phyloP scores from a whole-genome alignment of 1,140 invertebrate genomes.

The Limonius californicus region DNA sequence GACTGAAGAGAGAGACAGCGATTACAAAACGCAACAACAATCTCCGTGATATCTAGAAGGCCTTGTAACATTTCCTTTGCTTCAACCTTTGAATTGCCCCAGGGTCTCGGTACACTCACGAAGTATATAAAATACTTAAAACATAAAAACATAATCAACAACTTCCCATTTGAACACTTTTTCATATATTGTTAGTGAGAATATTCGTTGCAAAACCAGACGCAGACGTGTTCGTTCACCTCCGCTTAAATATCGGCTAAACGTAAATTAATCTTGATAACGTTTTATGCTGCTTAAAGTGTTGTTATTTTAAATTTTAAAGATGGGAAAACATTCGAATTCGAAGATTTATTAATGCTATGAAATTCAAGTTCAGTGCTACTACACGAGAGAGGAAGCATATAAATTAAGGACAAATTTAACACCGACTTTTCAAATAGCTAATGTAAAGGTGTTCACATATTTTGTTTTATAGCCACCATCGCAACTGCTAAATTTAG shows the following conservation, averaged over 20 bases:
- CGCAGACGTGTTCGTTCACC: too few relatives aligned
- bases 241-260: too few relatives aligned
- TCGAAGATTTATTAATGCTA: neutral
- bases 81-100: slow-evolving; percentile 23
- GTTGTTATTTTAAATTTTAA: neutral
- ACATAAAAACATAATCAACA: neutral
- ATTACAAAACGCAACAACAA: slow-evolving; percentile 26
- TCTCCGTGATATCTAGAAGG: slow-evolving; percentile 27
- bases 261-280: too few relatives aligned
- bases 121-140: neutral
- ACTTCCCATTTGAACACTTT: too few relatives aligned
- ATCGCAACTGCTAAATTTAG: too few relatives aligned
- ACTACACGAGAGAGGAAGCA: neutral
- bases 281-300: too few relatives aligned
- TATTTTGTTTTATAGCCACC: too few relatives aligned
- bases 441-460: too few relatives aligned
- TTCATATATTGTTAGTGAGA: too few relatives aligned
- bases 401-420: too few relatives aligned
- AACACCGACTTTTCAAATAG: too few relatives aligned
- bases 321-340: neutral
- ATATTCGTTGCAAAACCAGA: too few relatives aligned
- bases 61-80: slow-evolving; percentile 27
- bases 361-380: neutral
- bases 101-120: slow-evolving; percentile 12
- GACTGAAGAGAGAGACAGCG: slow-evolving; percentile 7